Conservation (phyloP, 2,888 invertebrate species). For the Ditylenchus weischeri region DNA sequence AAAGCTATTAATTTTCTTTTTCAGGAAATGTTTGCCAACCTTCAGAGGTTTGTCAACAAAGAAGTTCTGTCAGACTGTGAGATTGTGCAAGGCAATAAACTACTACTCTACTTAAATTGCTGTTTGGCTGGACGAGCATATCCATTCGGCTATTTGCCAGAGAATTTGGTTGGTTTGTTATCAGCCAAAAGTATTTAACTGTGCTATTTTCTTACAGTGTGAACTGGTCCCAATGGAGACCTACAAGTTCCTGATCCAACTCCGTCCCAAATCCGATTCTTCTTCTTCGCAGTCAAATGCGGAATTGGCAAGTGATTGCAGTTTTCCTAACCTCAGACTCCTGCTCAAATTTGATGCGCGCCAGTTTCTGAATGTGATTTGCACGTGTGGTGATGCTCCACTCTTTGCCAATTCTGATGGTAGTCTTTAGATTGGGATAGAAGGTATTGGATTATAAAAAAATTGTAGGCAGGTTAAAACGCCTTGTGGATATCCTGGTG, state of each 20-base stretch:
- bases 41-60: slow-evolving; percentile 36
- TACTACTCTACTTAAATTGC: slow-evolving; percentile 78
- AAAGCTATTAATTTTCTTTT: slow-evolving; percentile 5
- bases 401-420: slow-evolving; percentile 38
- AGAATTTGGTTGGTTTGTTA: slow-evolving; percentile 20
- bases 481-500: slow-evolving; percentile 32
- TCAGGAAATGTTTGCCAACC: slow-evolving; percentile 54
- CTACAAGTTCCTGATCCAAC: slow-evolving; percentile 42
- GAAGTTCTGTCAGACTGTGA: slow-evolving; percentile 59
- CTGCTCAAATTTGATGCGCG: slow-evolving; percentile 77
- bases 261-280: slow-evolving; percentile 23
- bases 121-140: slow-evolving; percentile 82
- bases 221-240: slow-evolving; percentile 44
- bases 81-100: slow-evolving; percentile 73
- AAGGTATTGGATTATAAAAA: slow-evolving; percentile 14
- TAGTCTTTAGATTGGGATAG: slow-evolving; percentile 11
- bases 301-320: slow-evolving; percentile 2
- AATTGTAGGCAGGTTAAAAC: slow-evolving; percentile 33
- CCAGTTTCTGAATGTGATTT: slow-evolving; percentile 61
- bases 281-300: neutral
- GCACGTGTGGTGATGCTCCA: slow-evolving; percentile 47
- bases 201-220: neutral
- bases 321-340: slow-evolving; percentile 63
- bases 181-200: neutral
- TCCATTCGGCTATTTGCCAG: slow-evolving; percentile 66